Conservation (phyloP, 2,888 invertebrate species). For the Urechis unicinctus region DNA sequence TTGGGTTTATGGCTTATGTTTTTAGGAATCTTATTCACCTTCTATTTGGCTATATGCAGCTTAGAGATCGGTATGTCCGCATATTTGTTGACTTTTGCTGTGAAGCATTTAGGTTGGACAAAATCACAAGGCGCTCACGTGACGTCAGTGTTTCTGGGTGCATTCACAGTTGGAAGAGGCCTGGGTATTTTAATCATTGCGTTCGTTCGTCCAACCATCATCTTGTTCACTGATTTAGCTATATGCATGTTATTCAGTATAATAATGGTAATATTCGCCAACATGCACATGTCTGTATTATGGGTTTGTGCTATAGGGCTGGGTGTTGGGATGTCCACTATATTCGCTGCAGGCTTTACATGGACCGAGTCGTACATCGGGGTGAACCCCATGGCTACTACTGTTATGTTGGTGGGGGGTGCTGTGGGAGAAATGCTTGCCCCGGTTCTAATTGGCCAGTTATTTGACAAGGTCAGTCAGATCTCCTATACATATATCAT, state of each 20-base stretch:
- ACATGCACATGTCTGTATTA: not conserved
- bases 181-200: not conserved
- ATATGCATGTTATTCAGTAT: not conserved
- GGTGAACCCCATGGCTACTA: not conserved
- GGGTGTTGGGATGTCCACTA: not conserved
- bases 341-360: not conserved
- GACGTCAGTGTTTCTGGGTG: not conserved
- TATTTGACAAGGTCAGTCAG: not conserved
- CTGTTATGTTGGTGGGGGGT: not conserved
- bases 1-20: not conserved
- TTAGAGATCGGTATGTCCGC: not conserved
- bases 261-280: not conserved
- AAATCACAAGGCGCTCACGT: not conserved
- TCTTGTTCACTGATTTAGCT: not conserved
- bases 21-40: not conserved
- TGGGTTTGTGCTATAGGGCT: not conserved
- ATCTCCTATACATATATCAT: not conserved
- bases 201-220: not conserved
- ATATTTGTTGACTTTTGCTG: not conserved
- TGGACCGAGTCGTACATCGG: not conserved
- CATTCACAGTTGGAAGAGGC: not conserved
- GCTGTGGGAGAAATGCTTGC: not conserved
- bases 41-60: not conserved
- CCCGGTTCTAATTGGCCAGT: not conserved
- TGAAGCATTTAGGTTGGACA: not conserved